Conservation (phyloP, 2,797 vertebrate genomes). For the Neostethus bicornis region DNA sequence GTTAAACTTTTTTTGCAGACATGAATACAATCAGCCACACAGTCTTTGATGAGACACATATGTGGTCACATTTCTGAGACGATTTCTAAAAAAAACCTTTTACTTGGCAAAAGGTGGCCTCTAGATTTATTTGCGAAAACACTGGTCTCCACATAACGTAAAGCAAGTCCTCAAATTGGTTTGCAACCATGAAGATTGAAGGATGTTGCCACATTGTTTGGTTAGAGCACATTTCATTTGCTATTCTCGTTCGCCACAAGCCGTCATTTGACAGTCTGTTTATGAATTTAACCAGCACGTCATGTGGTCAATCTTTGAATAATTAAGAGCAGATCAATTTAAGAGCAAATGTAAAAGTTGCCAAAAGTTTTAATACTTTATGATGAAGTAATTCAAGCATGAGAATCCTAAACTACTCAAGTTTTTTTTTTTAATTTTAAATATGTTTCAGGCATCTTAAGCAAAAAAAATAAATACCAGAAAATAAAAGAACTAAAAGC, state of each 20-base stretch:
- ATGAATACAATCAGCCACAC: slow-evolving; percentile 21
- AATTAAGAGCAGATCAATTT: background rate
- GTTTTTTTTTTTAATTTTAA: background rate
- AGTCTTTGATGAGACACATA: slow-evolving; percentile 8
- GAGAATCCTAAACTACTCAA: background rate
- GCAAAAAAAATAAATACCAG: no score
- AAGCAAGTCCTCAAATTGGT: background rate
- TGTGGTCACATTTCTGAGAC: slow-evolving; percentile 20
- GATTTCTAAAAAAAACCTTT: background rate
- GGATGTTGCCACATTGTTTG: background rate
- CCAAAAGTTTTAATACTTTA: background rate
- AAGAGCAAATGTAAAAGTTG: background rate
- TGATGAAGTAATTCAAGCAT: background rate
- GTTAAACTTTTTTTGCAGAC: slow-evolving; percentile 31
- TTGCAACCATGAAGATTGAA: background rate
- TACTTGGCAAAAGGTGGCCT: background rate
- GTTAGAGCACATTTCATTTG: background rate
- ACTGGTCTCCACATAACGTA: background rate
- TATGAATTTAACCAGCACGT: background rate
- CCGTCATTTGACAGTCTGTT: background rate
- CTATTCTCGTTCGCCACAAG: background rate
- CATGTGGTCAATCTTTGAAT: background rate
- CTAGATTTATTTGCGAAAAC: background rate
- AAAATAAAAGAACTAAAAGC: no score
- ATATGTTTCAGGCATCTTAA: background rate